phyloP scores from a whole-genome alignment of 2,888 invertebrate genomes.

The Tetranychus truncatus region DNA sequence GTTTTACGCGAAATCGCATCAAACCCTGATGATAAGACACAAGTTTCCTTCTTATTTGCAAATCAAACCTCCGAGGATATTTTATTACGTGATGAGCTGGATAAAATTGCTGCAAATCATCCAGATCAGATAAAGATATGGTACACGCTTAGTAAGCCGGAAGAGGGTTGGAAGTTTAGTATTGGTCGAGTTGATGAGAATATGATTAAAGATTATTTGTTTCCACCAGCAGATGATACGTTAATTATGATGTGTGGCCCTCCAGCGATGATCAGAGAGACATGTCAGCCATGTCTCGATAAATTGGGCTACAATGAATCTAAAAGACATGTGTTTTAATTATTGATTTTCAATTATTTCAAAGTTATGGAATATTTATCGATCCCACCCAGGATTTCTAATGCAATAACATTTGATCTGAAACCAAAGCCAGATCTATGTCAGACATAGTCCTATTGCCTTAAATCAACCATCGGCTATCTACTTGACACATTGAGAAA shows the following conservation, averaged over 20 bases:
- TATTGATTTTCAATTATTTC: neutral
- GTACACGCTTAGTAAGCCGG: slow-evolving; percentile 85
- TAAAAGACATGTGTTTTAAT: neutral
- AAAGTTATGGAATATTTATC: too few species aligned
- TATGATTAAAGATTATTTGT: slow-evolving; percentile 69
- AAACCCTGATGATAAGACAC: slow-evolving; percentile 45
- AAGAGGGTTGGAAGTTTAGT: slow-evolving; percentile 64
- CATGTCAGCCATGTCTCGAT: slow-evolving; percentile 75
- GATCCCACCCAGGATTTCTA: neutral
- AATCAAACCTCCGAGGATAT: slow-evolving; percentile 91
- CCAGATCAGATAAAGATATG: slow-evolving; percentile 68
- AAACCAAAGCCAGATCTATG: too few species aligned
- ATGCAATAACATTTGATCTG: too few species aligned
- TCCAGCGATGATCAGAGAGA: slow-evolving; percentile 88
- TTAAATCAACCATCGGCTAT: too few species aligned
- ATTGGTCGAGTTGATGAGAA: slow-evolving; percentile 72
- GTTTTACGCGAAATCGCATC: slow-evolving; percentile 67
- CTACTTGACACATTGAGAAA: too few species aligned
- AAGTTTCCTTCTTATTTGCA: slow-evolving; percentile 69
- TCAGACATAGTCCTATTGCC: too few species aligned
- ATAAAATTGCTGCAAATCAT: slow-evolving; percentile 50
- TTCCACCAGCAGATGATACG: slow-evolving; percentile 56
- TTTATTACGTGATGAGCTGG: slow-evolving; percentile 64
- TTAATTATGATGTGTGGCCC: slow-evolving; percentile 91
- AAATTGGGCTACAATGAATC: slow-evolving; percentile 45